Evolutionary conservation across 2,113 vertebrate species (phyloP).

Genomic region (Zosterops borbonicus): DNA sequence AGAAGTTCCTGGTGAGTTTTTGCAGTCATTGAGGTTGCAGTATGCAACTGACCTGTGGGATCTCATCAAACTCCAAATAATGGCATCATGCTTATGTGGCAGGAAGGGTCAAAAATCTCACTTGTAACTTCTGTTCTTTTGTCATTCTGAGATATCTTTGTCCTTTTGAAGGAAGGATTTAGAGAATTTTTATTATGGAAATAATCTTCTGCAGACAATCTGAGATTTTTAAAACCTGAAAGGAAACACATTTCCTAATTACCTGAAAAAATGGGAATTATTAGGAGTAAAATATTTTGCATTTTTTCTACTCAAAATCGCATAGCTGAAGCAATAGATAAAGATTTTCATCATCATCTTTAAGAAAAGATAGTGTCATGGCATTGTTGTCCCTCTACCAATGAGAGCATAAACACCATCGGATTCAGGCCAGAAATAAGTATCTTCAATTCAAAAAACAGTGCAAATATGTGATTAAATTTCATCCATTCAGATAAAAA

Average conservation of each 20-base stretch:
- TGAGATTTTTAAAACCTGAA: neutral
- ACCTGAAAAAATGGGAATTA: neutral
- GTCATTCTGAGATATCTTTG: neutral
- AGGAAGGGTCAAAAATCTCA: neutral
- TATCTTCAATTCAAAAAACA: neutral
- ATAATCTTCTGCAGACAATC: neutral
- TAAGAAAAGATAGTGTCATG: neutral
- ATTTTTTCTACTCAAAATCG: neutral
- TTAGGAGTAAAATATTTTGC: neutral
- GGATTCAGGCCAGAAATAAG: neutral
- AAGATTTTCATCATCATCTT: neutral
- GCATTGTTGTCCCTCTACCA: neutral
- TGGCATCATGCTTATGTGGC: accelerated
- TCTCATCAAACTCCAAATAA: neutral
- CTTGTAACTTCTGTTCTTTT: neutral
- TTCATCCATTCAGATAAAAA: neutral
- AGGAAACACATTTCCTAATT: accelerated
- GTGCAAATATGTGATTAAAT: neutral
- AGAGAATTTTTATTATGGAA: neutral
- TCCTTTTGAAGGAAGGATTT: neutral
- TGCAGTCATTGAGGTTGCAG: neutral
- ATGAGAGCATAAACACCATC: neutral
- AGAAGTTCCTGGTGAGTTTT: neutral
- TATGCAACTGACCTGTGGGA: neutral
- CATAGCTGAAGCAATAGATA: neutral